Evolutionary conservation across 2,888 invertebrate genomes (phyloP).

Genomic region (Syrphus vitripennis): DNA sequence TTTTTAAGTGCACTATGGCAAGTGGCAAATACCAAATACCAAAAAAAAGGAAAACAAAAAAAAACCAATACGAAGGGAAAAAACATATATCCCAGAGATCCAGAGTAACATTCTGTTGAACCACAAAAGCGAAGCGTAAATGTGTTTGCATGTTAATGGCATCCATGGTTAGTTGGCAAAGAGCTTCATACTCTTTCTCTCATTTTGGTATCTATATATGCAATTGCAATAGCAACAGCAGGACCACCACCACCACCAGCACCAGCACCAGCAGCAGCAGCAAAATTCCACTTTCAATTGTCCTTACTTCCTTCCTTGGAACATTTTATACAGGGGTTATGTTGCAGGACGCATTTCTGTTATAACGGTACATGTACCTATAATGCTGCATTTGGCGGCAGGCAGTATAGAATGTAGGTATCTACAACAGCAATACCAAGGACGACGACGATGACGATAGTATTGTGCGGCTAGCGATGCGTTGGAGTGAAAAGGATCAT

Average conservation of each 20-base stretch:
- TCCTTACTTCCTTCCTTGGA: slow-evolving; percentile 60
- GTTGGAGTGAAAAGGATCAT: slow-evolving; percentile 52
- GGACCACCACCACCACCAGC: no score
- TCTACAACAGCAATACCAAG: background rate
- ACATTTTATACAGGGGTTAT: background rate
- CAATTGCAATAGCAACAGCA: background rate
- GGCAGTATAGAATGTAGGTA: background rate
- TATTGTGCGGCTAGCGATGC: slow-evolving; percentile 27
- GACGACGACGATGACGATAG: background rate
- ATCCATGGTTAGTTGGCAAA: slow-evolving; percentile 42
- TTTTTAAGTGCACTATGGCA: slow-evolving; percentile 33
- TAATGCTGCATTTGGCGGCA: background rate
- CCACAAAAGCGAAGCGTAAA: slow-evolving; percentile 63
- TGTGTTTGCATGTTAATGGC: slow-evolving; percentile 67
- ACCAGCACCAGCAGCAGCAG: slow-evolving; percentile 25
- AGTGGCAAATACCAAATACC: slow-evolving; percentile 17
- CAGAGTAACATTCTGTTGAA: slow-evolving; percentile 34
- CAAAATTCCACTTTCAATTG: slow-evolving; percentile 61
- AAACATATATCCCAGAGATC: slow-evolving; percentile 23
- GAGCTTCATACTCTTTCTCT: background rate
- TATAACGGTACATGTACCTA: background rate
- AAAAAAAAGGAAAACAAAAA: background rate
- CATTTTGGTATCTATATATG: background rate
- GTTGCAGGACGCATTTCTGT: background rate
- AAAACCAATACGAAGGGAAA: background rate